phyloP scores from a whole-genome alignment of 1,140 invertebrate species.

The Planococcus citri region DNA sequence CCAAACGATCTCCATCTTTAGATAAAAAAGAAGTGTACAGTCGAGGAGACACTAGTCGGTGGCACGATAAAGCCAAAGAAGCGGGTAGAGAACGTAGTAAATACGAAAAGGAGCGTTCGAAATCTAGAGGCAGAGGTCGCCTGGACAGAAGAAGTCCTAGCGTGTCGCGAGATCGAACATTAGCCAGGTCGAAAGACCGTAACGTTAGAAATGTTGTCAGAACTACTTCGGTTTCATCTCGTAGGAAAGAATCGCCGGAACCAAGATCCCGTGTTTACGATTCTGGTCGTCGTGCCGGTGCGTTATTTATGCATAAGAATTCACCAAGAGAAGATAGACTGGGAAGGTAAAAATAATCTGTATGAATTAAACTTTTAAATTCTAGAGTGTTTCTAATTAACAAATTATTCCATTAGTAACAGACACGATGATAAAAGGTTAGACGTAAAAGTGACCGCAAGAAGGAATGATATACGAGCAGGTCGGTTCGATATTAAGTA shows the following conservation, averaged over 20 bases:
- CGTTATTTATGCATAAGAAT: neutral
- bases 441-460: neutral
- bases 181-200: neutral
- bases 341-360: neutral
- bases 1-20: neutral
- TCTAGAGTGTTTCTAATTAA: no score
- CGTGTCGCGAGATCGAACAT: neutral
- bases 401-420: no score
- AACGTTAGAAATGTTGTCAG: neutral
- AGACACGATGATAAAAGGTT: neutral
- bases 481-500: no score
- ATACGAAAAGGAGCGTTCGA: neutral
- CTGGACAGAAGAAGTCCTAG: neutral
- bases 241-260: neutral
- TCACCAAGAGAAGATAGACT: conserved; percentile 12
- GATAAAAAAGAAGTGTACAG: neutral
- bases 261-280: neutral
- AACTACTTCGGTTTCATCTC: neutral
- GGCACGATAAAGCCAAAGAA: conserved; percentile 12
- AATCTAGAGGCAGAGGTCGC: neutral
- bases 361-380: no score
- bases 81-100: neutral
- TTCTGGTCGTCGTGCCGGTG: neutral
- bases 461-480: conserved; percentile 7
- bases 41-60: neutral